Base-by-base conservation (phyloP, 2,113 vertebrate species). In the Tachysurus vachellii region DNA sequence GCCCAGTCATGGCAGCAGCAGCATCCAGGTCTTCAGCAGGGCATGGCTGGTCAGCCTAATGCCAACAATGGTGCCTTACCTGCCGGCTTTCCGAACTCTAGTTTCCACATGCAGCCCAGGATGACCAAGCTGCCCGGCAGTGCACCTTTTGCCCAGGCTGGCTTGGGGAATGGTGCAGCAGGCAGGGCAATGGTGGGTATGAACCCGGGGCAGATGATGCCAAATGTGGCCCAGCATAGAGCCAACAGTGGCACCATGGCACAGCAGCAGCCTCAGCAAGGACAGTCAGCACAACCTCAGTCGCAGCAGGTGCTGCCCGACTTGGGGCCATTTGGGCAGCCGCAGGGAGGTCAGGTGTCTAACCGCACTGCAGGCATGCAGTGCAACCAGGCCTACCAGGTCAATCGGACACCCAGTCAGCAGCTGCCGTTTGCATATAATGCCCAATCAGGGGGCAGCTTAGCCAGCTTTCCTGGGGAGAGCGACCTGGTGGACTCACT, bases 401-500 rank as follows among this genome's bases (percentile, higher is more conserved):
- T 98, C 92, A 95, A 88, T 90, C 94, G 97, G 93, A 95, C 97
- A 0, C 89, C 95, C 36, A 94, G 87, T 90, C 98, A 98, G 90
- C 97, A 99, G 88, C 93, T 98, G 87, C 94, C 97, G 23, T 99
- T 99, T 0, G 94, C 96, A 26, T 99, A 97, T 88, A 95, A 94
- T 0, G 50, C 93, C 91, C 97, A 97, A 44, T 93, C 96, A 0
- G 96, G 96, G 0, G 96, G 95, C 64, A 91, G 90, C 86, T 90
- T 97, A 86, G 91, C 95, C 80, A 94, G 92, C 85, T 95, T 99
- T 86, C 94, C 97, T 4, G 97, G 95, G 0, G 97, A 99, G 85
- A 95, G 96, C 0, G 98, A 99, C 81, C 94, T 99, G 91, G 97
- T 99, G 77, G 97, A 99, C 94, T 97, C 97, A 0, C 93, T 99